Conservation (phyloP, 1,140 invertebrate genomes). For the Amyelois transitella region DNA sequence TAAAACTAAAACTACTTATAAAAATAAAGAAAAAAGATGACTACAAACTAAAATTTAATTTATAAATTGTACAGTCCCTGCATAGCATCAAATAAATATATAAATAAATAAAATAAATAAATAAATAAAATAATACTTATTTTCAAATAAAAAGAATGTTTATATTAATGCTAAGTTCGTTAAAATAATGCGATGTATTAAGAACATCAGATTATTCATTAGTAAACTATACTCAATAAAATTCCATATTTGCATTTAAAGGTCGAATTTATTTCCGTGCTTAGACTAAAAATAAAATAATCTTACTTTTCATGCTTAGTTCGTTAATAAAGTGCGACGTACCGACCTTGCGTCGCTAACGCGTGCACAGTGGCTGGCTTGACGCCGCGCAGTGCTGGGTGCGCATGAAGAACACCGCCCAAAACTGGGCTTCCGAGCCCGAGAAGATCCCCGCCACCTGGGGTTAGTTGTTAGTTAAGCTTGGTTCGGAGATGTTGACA, state of each 20-base stretch:
- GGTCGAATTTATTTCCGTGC: background rate
- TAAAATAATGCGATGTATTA: slow-evolving; percentile 48
- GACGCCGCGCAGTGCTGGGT: slow-evolving; percentile 75
- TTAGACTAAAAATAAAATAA: slow-evolving; percentile 8
- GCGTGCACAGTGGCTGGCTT: slow-evolving; percentile 70
- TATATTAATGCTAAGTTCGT: background rate
- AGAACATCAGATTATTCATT: too few species aligned
- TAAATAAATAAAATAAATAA: slow-evolving; percentile 7
- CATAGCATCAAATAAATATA: too few species aligned
- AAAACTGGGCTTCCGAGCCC: slow-evolving; percentile 53
- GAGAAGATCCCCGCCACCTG: slow-evolving; percentile 63
- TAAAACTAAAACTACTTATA: too few species aligned
- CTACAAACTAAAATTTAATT: too few species aligned
- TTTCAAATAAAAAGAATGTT: background rate
- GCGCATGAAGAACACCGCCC: slow-evolving; percentile 70
- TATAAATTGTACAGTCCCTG: too few species aligned
- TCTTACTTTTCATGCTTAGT: slow-evolving; percentile 1
- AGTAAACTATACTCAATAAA: too few species aligned
- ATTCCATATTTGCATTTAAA: too few species aligned
- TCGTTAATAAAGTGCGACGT: slow-evolving; percentile 41
- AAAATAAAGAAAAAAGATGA: too few species aligned
- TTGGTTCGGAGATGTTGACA: too few species aligned
- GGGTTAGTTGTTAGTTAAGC: slow-evolving; percentile 39
- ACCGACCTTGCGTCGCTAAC: slow-evolving; percentile 74
- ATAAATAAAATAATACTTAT: too few species aligned